phyloP scores from a whole-genome alignment of 2,797 vertebrate species.

The Anguilla marmorata region DNA sequence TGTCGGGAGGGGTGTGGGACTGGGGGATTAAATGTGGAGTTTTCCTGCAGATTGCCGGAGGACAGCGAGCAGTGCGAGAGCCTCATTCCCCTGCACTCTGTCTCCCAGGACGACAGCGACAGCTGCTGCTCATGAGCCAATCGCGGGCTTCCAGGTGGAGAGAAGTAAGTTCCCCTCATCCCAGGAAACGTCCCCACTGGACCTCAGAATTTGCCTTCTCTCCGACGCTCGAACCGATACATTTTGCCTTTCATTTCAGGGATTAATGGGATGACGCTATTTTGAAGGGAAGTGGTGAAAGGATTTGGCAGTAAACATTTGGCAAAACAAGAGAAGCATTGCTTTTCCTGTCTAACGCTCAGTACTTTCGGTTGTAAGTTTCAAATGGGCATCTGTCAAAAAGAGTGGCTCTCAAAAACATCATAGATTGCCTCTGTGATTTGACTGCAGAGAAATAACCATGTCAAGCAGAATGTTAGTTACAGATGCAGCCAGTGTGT shows the following conservation, averaged over 20 bases:
- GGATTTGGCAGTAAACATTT: neutral
- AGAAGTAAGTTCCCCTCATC: neutral
- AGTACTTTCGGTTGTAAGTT: neutral
- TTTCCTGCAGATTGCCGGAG: slow-evolving; percentile 75
- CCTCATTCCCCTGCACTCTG: slow-evolving; percentile 85
- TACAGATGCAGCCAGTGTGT: neutral
- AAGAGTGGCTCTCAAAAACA: neutral
- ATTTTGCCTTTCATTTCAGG: neutral
- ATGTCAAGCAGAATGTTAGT: neutral
- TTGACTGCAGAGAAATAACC: neutral
- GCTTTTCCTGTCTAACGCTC: neutral
- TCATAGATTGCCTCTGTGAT: neutral
- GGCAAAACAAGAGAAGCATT: neutral
- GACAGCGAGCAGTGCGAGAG: slow-evolving; percentile 92
- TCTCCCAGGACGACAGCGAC: slow-evolving; percentile 75
- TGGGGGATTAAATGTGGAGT: neutral
- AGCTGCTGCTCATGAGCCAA: slow-evolving; percentile 72
- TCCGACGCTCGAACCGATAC: neutral
- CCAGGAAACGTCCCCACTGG: neutral
- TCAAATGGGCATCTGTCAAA: neutral
- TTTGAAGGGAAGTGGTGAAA: neutral
- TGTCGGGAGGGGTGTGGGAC: neutral
- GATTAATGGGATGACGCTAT: neutral
- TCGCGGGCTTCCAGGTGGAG: slow-evolving; percentile 51
- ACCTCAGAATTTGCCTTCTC: neutral